A percentile compares a stretch with the other conserved stretches of the same genome.
phyloP scores from a whole-genome alignment of 1,140 invertebrate species.

The Teleogryllus occipitalis region DNA sequence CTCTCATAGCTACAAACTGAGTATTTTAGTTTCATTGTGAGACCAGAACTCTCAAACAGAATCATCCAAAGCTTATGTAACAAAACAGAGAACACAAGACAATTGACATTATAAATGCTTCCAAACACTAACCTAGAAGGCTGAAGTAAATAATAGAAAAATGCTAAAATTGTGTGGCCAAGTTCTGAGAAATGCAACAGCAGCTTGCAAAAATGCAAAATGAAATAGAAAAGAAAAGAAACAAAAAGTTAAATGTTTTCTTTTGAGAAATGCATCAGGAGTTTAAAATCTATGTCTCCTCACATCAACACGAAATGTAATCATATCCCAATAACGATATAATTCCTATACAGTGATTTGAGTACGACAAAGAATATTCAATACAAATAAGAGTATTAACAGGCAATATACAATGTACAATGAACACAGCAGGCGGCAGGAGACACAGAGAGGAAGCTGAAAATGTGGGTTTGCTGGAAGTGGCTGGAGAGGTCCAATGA shows the following conservation, averaged over 20 bases:
- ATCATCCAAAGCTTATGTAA: too few species aligned
- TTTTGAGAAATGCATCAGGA: background rate
- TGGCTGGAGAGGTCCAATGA: background rate
- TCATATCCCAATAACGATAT: background rate
- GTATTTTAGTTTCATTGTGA: too few species aligned
- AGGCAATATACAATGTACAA: background rate
- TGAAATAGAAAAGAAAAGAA: background rate
- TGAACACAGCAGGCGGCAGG: background rate
- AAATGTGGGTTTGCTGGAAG: background rate
- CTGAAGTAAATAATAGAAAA: background rate
- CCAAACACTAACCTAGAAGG: background rate
- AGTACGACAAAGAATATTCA: background rate
- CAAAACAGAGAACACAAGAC: too few species aligned
- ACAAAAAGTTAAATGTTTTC: background rate
- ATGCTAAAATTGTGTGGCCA: background rate
- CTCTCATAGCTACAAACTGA: too few species aligned
- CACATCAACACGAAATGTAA: background rate
- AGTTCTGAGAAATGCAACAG: background rate
- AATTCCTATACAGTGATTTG: background rate
- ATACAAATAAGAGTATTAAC: slow-evolving; percentile 6
- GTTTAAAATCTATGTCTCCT: background rate
- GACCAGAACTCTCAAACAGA: too few species aligned
- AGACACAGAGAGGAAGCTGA: slow-evolving; percentile 3
- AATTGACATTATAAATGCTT: background rate
- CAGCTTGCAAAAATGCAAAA: background rate